These are phyloP conservation scores for rat (Rattus norvegicus) DNA, from an alignment of 2,113 vertebrate species.

Conservation along the genomic window GRCr8 NC_086020.1:64890001-64890500, in stretches of 20 bases:
- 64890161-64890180: too few relatives aligned
- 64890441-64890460: background rate
- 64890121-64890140: background rate
- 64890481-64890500: background rate
- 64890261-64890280: background rate
- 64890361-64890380: background rate
- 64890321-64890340: background rate
- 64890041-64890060: constrained; percentile 3
- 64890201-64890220: background rate
- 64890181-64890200: background rate
- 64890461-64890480: background rate
- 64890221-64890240: background rate
- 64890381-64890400: background rate
- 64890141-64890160: background rate
- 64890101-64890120: background rate
- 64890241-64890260: background rate
- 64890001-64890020: background rate
- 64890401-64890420: background rate
- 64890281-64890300: background rate
- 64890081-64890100: background rate
- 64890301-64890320: background rate
- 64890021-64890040: background rate
- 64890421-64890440: background rate
- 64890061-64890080: background rate
- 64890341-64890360: background rate